phyloP scores from a whole-genome alignment of 2,113 vertebrate species.

The Brachyhypopomus occidentalis region DNA sequence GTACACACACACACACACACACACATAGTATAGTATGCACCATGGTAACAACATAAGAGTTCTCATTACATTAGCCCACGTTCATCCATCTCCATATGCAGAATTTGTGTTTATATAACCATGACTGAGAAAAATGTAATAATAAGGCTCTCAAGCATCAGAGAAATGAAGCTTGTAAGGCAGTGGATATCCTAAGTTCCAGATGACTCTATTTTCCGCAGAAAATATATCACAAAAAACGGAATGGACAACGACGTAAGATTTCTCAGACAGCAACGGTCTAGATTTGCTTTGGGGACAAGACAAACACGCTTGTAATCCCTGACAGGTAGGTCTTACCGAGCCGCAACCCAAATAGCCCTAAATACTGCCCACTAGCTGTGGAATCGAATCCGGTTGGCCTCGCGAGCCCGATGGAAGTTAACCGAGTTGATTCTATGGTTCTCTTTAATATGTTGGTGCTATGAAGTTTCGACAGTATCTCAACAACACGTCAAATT shows the following conservation, averaged over 20 bases:
- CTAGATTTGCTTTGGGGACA: too few relatives aligned
- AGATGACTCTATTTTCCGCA: not conserved
- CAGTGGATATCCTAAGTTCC: not conserved
- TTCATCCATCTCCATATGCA: not conserved
- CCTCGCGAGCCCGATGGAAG: not conserved
- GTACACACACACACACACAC: too few relatives aligned
- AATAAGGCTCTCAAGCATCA: too few relatives aligned
- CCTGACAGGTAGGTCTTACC: not conserved
- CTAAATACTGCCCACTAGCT: constrained; percentile 70
- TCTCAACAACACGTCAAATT: not conserved
- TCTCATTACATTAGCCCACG: not conserved
- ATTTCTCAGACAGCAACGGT: not conserved
- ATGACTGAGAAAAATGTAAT: not conserved
- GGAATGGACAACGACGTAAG: not conserved
- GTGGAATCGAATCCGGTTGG: constrained; percentile 43
- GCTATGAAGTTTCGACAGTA: not conserved
- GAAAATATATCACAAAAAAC: not conserved
- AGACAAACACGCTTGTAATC: not conserved
- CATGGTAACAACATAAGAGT: not conserved
- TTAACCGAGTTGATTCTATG: constrained; percentile 63
- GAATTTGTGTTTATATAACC: constrained; percentile 3
- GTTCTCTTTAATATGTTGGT: constrained; percentile 51
- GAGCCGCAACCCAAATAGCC: not conserved
- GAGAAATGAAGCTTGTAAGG: not conserved
- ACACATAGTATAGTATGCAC: too few relatives aligned